Conservation (phyloP, 2,797 vertebrate species). For the Rachycentron canadum region DNA sequence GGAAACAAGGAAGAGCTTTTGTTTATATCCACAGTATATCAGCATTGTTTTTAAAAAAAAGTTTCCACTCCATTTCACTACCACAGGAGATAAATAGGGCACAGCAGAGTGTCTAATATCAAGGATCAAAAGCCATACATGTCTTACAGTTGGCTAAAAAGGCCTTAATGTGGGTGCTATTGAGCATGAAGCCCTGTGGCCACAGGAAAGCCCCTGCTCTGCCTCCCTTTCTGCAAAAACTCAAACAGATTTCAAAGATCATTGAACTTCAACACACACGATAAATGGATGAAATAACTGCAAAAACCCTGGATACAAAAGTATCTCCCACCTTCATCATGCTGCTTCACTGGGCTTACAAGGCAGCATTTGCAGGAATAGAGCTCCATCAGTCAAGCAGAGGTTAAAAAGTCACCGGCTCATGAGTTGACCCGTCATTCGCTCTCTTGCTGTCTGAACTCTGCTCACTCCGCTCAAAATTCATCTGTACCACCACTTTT, state of each 20-base stretch:
- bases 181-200: constrained; percentile 52
- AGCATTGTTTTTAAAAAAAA: not conserved
- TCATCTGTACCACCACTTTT: not conserved
- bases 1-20: constrained; percentile 5
- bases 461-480: not conserved
- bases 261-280: constrained; percentile 46
- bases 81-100: constrained; percentile 24
- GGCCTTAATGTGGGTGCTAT: constrained; percentile 37
- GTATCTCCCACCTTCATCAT: not conserved
- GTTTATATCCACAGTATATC: not conserved
- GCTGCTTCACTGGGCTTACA: constrained; percentile 8
- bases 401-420: constrained; percentile 18
- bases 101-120: constrained; percentile 18
- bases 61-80: constrained; percentile 12
- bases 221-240: constrained; percentile 35
- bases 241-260: constrained; percentile 53
- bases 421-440: not conserved
- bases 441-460: not conserved
- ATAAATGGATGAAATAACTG: constrained; percentile 34
- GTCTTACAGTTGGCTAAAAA: constrained; percentile 30
- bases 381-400: constrained; percentile 17
- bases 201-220: constrained; percentile 24
- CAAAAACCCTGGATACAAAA: constrained; percentile 30
- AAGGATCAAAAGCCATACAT: constrained; percentile 17
- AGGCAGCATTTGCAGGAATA: constrained; percentile 7